Base-by-base conservation (phyloP, 1,140 invertebrate species). In the Caenorhabditis briggsae region DNA sequence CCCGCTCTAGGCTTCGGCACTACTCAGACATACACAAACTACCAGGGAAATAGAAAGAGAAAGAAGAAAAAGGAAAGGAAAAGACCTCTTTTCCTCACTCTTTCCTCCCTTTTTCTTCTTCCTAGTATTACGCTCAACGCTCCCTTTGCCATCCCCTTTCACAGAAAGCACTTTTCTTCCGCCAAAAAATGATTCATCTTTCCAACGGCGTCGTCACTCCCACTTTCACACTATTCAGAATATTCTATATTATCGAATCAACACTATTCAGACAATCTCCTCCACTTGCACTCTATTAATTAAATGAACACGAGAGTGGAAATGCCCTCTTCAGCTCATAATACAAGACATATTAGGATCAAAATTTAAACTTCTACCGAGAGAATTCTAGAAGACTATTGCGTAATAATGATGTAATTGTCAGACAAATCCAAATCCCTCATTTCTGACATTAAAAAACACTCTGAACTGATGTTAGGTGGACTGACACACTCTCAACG, bases 121-220 rank as follows among this genome's bases (percentile, higher is more conserved):
- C 70, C 70, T 50, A 50, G 70, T 78, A 78, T 78, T 78, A 78
- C 70, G 70, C 70, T 18, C 33, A 33, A 33, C 33, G 33, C 5
- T 25, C 9, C 16, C 23, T n/a, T 70, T 70, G 43, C 46, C 70
- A 50, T 53, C 46, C 23, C 23, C 46, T 50, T 53, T 50, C 46
- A 50, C 33, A 46, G 70, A 78, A 78, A 78, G 70, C 70, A 78
- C 70, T 78, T 78, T 43, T 78, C 12, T 41, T 78, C 33, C 70
- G 18, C 50, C 46, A 46, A 78, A 50, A 70, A 70, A 50, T 78
- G 70, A 78, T 78, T 78, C 70, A 78, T 78, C 70, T 11, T 11
- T n/a, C 2, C 56, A n/a, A n/a, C 16, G 18, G n/a, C 16, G 14
- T 14, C 12, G 12, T 58, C 56, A 58, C 18, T 33, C 33, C 33